Conservation (phyloP, 2,113 vertebrate genomes). For the Heterotilapia buettikoferi region DNA sequence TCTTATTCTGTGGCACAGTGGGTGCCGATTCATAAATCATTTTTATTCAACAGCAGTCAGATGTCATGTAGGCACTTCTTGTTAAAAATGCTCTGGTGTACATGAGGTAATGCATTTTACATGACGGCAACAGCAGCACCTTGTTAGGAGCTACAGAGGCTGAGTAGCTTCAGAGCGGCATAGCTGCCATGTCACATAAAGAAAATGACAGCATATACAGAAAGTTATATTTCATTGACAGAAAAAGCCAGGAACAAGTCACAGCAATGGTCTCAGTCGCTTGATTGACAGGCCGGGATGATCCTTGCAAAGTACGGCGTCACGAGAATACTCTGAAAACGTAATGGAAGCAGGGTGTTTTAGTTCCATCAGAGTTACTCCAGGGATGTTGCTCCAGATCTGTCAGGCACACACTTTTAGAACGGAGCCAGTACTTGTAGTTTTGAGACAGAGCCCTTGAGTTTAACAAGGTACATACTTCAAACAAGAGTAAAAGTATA, state of each 20-base stretch:
- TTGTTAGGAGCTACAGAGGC: not conserved
- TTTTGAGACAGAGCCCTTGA: not conserved
- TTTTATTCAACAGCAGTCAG: not conserved
- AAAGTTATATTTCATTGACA: not conserved
- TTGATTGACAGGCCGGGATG: not conserved
- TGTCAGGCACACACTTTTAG: conserved; percentile 1
- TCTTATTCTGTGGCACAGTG: not conserved
- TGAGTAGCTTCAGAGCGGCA: not conserved
- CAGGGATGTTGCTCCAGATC: conserved; percentile 5
- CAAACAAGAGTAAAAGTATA: not conserved
- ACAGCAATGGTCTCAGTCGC: not conserved
- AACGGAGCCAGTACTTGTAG: not conserved
- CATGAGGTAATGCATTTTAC: not conserved
- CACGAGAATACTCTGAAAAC: not conserved
- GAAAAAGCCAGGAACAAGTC: not conserved
- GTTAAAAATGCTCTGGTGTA: not conserved
- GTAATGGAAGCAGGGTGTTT: not conserved
- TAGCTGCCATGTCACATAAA: not conserved
- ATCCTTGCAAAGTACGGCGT: not conserved
- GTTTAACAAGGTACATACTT: not conserved
- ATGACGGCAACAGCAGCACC: not conserved
- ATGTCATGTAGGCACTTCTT: not conserved
- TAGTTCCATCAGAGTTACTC: conserved; percentile 15
- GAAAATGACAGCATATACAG: not conserved
- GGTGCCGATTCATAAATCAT: not conserved